Percentiles rank a stretch among this genome's conserved stretches.
These are phyloP conservation scores for Hyles lineata DNA, from an alignment of 2,888 invertebrate species.

Conservation along the genomic window DNA sequence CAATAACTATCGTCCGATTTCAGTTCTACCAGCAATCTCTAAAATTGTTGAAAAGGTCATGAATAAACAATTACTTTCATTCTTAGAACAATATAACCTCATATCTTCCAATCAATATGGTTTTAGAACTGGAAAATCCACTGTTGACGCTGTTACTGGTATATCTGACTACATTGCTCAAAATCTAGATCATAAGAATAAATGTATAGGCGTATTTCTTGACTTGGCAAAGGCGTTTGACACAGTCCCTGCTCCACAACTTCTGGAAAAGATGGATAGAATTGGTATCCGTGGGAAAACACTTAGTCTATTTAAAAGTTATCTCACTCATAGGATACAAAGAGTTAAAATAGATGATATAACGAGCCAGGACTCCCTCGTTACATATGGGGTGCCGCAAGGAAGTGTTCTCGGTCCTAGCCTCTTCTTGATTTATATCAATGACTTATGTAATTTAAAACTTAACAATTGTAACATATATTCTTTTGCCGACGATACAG, in stretches of 20 bases:
- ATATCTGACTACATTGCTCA: constrained; percentile 10
- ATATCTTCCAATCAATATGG: constrained; percentile 32
- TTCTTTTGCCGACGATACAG: constrained; percentile 36
- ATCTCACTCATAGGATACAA: constrained; percentile 29
- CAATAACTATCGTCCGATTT: constrained; percentile 32
- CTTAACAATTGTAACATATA: constrained; percentile 10
- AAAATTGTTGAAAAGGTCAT: constrained; percentile 25
- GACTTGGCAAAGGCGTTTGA: too few species aligned
- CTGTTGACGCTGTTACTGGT: constrained; percentile 26
- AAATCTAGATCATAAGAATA: constrained; percentile 29
- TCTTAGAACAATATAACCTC: constrained; percentile 21
- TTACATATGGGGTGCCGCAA: constrained; percentile 32
- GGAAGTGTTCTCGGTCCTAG: constrained; percentile 35
- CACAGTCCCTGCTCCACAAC: too few species aligned
- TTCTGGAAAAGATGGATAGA: constrained; percentile 31
- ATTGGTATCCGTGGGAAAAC: constrained; percentile 33
- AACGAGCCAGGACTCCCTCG: neutral
- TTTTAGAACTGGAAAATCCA: constrained; percentile 31
- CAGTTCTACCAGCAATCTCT: constrained; percentile 32
- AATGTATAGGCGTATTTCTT: constrained; percentile 28
- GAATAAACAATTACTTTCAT: constrained; percentile 27
- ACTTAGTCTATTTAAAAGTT: constrained; percentile 30
- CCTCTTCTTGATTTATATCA: too few species aligned
- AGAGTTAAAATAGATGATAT: constrained; percentile 11
- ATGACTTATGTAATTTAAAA: constrained; percentile 28